Evolutionary conservation across 2,888 invertebrate species (phyloP).

Genomic region (Drosophila monieri): DNA sequence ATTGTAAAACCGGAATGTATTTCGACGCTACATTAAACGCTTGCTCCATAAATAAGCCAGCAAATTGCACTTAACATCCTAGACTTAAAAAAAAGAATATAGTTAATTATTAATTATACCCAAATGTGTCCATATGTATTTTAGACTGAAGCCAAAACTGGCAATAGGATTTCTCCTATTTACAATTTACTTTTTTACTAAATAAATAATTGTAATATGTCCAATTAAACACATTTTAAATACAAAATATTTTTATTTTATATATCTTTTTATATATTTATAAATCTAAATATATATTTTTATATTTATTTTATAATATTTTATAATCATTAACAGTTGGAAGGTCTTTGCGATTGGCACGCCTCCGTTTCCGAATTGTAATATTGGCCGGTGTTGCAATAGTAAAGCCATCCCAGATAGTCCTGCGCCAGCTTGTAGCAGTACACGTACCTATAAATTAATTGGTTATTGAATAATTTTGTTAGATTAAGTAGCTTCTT

Average conservation of each 20-base stretch:
- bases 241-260: no score
- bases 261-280: no score
- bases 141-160: background rate
- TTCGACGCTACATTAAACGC: conserved; percentile 3
- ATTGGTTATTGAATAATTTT: background rate
- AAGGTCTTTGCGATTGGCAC: conserved; percentile 33
- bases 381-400: conserved; percentile 50
- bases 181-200: background rate
- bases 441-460: conserved; percentile 49
- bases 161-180: background rate
- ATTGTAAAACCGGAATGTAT: conserved; percentile 8
- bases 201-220: background rate
- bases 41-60: conserved; percentile 1
- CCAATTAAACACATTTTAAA: background rate
- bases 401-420: conserved; percentile 52
- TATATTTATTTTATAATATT: no score
- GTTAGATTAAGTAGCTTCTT: conserved; percentile 16
- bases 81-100: background rate
- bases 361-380: conserved; percentile 43
- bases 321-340: conserved; percentile 24
- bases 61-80: conserved; percentile 12
- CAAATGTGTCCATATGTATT: background rate
- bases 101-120: background rate
- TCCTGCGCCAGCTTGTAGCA: conserved; percentile 54
- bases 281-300: no score